Evolutionary conservation across 1,140 invertebrate species (phyloP).

Genomic region (Drosophila nigrodunni): DNA sequence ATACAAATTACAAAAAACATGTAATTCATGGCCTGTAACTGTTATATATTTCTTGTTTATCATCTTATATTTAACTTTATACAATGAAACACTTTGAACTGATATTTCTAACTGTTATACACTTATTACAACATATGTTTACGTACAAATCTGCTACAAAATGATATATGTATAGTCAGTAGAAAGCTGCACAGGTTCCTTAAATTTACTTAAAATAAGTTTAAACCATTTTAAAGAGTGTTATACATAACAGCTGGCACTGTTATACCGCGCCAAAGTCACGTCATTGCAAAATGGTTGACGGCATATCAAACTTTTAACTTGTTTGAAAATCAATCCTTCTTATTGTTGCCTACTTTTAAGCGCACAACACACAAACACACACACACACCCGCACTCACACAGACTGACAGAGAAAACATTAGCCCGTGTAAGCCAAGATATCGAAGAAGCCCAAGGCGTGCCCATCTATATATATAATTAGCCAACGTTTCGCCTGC

Average conservation of each 20-base stretch:
- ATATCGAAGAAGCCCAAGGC: slow-evolving; percentile 62
- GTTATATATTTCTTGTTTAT: no score
- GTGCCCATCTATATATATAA: slow-evolving; percentile 66
- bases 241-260: not conserved
- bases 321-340: slow-evolving; percentile 65
- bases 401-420: not conserved
- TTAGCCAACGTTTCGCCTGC: slow-evolving; percentile 52
- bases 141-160: no score
- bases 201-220: not conserved
- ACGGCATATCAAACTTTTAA: slow-evolving; percentile 4
- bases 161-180: no score
- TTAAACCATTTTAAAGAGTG: not conserved
- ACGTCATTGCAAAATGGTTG: not conserved
- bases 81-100: no score
- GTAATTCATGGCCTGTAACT: no score
- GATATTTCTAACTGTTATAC: no score
- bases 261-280: slow-evolving; percentile 1
- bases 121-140: no score
- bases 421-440: slow-evolving; percentile 1
- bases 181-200: no score
- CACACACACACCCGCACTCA: not conserved
- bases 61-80: no score
- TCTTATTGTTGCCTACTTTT: slow-evolving; percentile 72
- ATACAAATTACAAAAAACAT: no score
- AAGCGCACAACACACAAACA: slow-evolving; percentile 25